phyloP scores from a whole-genome alignment of 2,797 vertebrate species.

The Pagetopsis macropterus region DNA sequence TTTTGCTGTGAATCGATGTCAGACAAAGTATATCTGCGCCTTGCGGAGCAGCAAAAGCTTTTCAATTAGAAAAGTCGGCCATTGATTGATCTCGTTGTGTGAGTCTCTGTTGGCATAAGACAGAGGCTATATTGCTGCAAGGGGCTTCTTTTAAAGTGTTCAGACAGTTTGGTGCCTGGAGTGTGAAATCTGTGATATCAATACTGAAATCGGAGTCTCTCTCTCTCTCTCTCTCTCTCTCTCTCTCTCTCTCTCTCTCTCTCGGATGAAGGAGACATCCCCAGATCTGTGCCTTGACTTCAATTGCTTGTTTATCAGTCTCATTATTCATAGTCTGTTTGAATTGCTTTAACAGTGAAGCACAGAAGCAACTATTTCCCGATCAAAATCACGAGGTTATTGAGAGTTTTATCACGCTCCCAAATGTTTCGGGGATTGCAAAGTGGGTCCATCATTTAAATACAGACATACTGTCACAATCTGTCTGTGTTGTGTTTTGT shows the following conservation, averaged over 20 bases:
- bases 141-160: conserved; percentile 82
- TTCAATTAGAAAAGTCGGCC: conserved; percentile 81
- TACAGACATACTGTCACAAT: too few relatives aligned
- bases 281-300: conserved; percentile 12
- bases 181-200: conserved; percentile 81
- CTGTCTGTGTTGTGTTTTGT: too few relatives aligned
- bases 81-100: conserved; percentile 82
- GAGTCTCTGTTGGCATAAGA: conserved; percentile 72
- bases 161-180: conserved; percentile 88
- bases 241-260: background rate
- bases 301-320: conserved; percentile 22
- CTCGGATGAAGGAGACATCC: background rate
- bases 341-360: background rate
- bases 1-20: conserved; percentile 56
- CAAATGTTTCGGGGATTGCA: background rate
- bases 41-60: conserved; percentile 73
- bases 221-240: conserved; percentile 28
- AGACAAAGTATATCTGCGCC: conserved; percentile 68
- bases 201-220: conserved; percentile 76
- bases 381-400: background rate
- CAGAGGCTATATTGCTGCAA: conserved; percentile 83
- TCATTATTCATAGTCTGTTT: background rate
- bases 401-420: background rate
- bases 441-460: background rate
- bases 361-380: conserved; percentile 1